These are phyloP conservation scores for Tromatobia lineatoria DNA, from an alignment of 2,888 invertebrate genomes.

Conservation along the genomic window DNA sequence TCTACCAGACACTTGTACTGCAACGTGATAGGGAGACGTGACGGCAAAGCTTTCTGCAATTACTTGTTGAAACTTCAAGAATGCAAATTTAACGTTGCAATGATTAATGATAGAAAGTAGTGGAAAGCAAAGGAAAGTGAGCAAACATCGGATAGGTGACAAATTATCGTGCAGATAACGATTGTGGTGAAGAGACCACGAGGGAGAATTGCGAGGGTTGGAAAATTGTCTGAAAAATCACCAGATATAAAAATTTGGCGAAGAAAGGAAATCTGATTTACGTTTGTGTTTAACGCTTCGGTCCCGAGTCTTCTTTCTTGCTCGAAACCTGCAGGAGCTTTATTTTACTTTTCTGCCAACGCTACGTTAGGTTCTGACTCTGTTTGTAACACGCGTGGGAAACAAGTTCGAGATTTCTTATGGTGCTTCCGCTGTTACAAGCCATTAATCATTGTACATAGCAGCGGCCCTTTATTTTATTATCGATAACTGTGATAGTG, in stretches of 20 bases:
- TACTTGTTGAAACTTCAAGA: constrained; percentile 2
- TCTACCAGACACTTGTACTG: neutral
- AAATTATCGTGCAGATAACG: neutral
- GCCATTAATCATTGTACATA: constrained; percentile 35
- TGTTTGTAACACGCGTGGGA: constrained; percentile 14
- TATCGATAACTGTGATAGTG: constrained; percentile 8
- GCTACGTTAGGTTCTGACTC: neutral
- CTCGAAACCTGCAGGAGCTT: constrained; percentile 14
- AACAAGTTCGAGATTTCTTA: constrained; percentile 24
- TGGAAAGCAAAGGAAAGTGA: neutral
- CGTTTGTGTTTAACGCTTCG: neutral
- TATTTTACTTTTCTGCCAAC: neutral
- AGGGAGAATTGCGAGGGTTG: neutral
- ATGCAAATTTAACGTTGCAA: neutral
- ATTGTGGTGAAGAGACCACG: constrained; percentile 1
- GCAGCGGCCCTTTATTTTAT: constrained; percentile 16
- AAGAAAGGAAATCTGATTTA: constrained; percentile 16
- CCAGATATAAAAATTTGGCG: neutral
- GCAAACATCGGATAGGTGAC: constrained; percentile 5
- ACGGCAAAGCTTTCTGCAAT: neutral
- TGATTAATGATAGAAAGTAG: constrained; percentile 3
- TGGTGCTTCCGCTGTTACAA: constrained; percentile 8
- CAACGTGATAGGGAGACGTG: neutral
- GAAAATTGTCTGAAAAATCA: constrained; percentile 23
- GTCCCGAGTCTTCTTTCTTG: constrained; percentile 3